These are phyloP conservation scores for Crematogaster levior DNA, from an alignment of 2,888 invertebrate genomes.

Conservation along the genomic window DNA sequence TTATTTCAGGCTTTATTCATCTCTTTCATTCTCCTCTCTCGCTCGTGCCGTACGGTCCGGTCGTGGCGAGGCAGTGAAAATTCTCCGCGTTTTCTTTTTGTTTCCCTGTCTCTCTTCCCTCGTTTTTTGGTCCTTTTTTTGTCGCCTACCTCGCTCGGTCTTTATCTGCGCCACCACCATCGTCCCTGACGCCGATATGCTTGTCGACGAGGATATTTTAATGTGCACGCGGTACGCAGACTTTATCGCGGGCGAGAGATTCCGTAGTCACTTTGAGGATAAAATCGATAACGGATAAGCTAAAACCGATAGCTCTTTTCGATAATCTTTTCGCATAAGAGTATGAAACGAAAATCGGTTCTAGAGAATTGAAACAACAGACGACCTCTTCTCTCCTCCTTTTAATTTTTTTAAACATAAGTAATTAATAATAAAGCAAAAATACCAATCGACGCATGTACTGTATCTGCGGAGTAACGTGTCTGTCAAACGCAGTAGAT, in stretches of 20 bases:
- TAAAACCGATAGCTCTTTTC: slow-evolving; percentile 43
- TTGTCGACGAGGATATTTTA: slow-evolving; percentile 69
- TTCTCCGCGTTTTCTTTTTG: slow-evolving; percentile 57
- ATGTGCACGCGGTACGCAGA: slow-evolving; percentile 65
- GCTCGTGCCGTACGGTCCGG: slow-evolving; percentile 53
- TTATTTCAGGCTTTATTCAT: slow-evolving; percentile 83
- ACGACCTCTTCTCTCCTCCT: background rate
- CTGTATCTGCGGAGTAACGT: background rate
- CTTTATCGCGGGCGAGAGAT: slow-evolving; percentile 71
- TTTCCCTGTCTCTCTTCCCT: background rate
- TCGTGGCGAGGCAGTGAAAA: slow-evolving; percentile 55
- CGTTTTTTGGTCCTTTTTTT: background rate
- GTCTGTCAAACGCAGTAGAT: slow-evolving; percentile 37
- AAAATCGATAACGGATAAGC: slow-evolving; percentile 41
- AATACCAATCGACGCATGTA: slow-evolving; percentile 1
- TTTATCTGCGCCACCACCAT: slow-evolving; percentile 43
- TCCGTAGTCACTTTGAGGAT: slow-evolving; percentile 59
- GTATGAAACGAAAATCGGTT: slow-evolving; percentile 26
- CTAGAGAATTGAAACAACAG: background rate
- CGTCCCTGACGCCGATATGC: slow-evolving; percentile 47
- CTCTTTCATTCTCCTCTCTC: slow-evolving; percentile 58
- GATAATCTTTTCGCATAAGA: slow-evolving; percentile 31
- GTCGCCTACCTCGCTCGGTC: slow-evolving; percentile 41
- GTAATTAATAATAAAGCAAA: slow-evolving; percentile 15
- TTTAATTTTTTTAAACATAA: background rate